phyloP scores from a whole-genome alignment of 2,888 invertebrate genomes.

The Phortica magna region DNA sequence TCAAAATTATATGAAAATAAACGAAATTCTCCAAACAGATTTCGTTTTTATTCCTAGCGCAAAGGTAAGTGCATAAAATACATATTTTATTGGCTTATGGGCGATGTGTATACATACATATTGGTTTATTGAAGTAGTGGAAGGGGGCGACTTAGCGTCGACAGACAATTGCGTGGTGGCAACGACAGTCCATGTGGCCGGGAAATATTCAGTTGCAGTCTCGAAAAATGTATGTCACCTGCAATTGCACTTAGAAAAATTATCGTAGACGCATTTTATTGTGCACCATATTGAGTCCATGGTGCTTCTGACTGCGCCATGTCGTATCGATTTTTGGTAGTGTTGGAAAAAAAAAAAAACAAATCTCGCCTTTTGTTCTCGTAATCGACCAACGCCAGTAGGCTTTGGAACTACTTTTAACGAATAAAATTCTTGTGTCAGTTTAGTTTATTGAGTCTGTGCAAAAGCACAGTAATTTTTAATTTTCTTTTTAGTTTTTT shows the following conservation, averaged over 20 bases:
- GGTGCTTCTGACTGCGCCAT: too few species aligned
- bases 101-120: slow-evolving; percentile 4
- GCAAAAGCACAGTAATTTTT: not conserved
- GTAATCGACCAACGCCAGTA: not conserved
- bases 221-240: too few species aligned
- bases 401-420: not conserved
- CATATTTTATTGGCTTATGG: not conserved
- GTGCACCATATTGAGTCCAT: too few species aligned
- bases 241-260: too few species aligned
- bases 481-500: not conserved
- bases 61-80: slow-evolving; percentile 9
- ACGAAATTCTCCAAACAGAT: not conserved
- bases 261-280: too few species aligned
- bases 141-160: not conserved
- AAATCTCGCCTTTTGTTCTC: not conserved
- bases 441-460: not conserved
- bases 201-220: too few species aligned
- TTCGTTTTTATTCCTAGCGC: not conserved
- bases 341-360: not conserved
- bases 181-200: too few species aligned
- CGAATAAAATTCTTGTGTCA: not conserved
- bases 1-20: not conserved
- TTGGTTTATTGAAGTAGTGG: not conserved
- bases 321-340: not conserved
- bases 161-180: too few species aligned